A percentile compares a stretch with the other conserved stretches of the same genome.
phyloP scores from a whole-genome alignment of 2,113 vertebrate species.

The Spermophilus dauricus region DNA sequence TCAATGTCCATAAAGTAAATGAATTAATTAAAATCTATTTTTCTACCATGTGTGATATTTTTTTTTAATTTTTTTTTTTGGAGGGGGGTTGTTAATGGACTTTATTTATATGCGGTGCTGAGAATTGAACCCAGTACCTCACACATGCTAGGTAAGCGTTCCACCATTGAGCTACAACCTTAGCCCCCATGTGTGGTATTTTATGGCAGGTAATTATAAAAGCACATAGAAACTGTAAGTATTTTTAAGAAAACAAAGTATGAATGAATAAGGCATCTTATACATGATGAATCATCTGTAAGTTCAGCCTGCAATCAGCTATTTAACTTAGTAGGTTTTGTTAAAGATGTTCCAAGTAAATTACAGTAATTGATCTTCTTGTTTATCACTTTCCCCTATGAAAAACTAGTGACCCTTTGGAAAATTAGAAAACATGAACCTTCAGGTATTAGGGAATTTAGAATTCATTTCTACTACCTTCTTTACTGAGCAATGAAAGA shows the following conservation, averaged over 20 bases:
- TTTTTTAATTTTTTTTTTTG: too few species aligned
- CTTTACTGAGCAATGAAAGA: not conserved
- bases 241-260: not conserved
- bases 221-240: not conserved
- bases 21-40: not conserved
- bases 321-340: not conserved
- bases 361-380: not conserved
- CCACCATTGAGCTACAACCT: too few species aligned
- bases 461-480: not conserved
- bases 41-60: not conserved
- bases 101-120: too few species aligned
- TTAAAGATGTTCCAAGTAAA: not conserved
- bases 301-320: not conserved
- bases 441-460: not conserved
- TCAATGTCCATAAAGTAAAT: not conserved
- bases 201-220: not conserved
- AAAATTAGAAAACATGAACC: not conserved
- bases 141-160: too few species aligned
- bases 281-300: not conserved
- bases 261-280: not conserved
- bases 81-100: too few species aligned
- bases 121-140: too few species aligned
- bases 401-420: not conserved
- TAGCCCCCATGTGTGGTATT: not conserved
- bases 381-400: not conserved